Evolutionary conservation across 1,140 invertebrate species (phyloP).

Genomic region (Drosophila nebulosa): DNA sequence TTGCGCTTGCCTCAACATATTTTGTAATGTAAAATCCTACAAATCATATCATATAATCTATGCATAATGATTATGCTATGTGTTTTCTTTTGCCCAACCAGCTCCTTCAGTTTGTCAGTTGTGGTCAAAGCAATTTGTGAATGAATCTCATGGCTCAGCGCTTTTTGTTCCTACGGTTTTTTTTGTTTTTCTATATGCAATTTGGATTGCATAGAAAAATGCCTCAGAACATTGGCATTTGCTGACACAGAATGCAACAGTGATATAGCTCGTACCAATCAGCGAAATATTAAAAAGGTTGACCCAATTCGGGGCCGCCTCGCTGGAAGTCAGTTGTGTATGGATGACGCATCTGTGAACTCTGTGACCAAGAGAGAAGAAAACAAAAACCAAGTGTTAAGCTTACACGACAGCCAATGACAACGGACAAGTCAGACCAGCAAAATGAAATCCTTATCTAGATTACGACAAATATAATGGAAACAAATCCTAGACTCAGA

Average conservation of each 20-base stretch:
- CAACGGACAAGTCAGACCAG: slow-evolving; percentile 29
- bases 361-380: background rate
- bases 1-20: slow-evolving; percentile 3
- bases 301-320: slow-evolving; percentile 48
- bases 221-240: slow-evolving; percentile 65
- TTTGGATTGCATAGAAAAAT: slow-evolving; percentile 17
- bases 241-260: slow-evolving; percentile 48
- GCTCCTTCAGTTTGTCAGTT: background rate
- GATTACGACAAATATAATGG: slow-evolving; percentile 39
- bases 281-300: slow-evolving; percentile 40
- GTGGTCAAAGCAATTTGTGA: slow-evolving; percentile 5
- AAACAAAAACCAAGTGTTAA: slow-evolving; percentile 14
- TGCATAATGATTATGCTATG: background rate
- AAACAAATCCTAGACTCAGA: slow-evolving; percentile 37
- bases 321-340: slow-evolving; percentile 13
- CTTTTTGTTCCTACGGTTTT: background rate
- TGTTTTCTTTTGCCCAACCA: background rate
- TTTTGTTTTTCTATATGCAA: background rate
- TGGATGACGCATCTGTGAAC: slow-evolving; percentile 62
- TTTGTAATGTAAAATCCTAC: slow-evolving; percentile 6
- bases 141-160: slow-evolving; percentile 10
- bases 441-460: slow-evolving; percentile 57
- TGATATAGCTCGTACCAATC: slow-evolving; percentile 33
- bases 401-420: slow-evolving; percentile 44
- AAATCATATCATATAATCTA: slow-evolving; percentile 1